Percentiles rank a stretch among this genome's conserved stretches.
Conservation (phyloP, 2,888 invertebrate species). For the Drosophila infuscata region DNA sequence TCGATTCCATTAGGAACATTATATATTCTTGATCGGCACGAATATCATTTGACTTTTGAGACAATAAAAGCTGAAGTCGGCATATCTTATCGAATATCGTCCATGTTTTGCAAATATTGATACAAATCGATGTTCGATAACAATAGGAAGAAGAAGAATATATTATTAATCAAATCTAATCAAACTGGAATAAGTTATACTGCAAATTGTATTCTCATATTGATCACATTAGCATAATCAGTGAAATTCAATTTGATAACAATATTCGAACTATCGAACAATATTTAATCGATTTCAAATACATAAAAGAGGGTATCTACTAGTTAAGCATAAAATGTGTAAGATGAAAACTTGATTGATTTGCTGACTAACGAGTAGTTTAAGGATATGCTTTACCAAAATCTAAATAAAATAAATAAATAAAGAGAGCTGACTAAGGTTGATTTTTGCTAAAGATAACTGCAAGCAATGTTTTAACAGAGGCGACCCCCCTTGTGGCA, state of each 20-base stretch:
- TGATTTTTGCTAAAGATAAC: too few species aligned
- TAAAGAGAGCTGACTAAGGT: not conserved
- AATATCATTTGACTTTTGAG: not conserved
- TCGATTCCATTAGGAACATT: not conserved
- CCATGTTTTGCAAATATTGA: not conserved
- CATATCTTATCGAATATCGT: not conserved
- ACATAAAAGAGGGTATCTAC: not conserved
- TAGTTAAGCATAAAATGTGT: not conserved
- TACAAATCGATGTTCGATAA: not conserved
- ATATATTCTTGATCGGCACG: not conserved
- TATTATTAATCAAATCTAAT: not conserved
- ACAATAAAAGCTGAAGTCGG: not conserved
- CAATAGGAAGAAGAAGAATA: not conserved
- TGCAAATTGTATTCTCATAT: not conserved
- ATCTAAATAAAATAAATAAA: not conserved
- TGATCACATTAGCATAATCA: not conserved
- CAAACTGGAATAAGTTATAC: too few species aligned
- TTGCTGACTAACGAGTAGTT: not conserved
- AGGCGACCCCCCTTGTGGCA: not conserved
- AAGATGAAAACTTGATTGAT: not conserved
- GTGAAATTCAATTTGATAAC: too few species aligned
- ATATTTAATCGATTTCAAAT: not conserved
- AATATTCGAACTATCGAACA: too few species aligned
- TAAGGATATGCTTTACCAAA: not conserved
- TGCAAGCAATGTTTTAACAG: not conserved